Conservation (phyloP, 2,888 invertebrate genomes). For the Hypselothyrea guttata region DNA sequence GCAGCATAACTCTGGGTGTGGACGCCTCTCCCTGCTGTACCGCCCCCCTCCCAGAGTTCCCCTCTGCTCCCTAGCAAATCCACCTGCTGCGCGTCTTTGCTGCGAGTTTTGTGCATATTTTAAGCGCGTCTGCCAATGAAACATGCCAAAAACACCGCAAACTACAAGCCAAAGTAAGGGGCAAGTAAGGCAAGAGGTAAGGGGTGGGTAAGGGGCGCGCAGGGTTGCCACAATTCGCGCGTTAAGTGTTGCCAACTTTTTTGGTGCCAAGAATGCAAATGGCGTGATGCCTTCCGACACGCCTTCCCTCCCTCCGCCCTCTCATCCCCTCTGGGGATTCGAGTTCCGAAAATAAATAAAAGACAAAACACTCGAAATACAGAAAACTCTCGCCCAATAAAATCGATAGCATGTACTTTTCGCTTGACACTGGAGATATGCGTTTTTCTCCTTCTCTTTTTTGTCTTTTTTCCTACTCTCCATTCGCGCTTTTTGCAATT, state of each 20-base stretch:
- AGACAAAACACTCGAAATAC: slow-evolving; percentile 1
- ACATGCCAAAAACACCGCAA: slow-evolving; percentile 69
- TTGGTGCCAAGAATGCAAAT: slow-evolving; percentile 72
- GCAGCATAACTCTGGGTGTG: slow-evolving; percentile 45
- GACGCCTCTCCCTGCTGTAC: slow-evolving; percentile 21
- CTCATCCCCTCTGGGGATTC: slow-evolving; percentile 40
- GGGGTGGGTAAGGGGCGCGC: slow-evolving; percentile 1
- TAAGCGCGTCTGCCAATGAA: slow-evolving; percentile 68
- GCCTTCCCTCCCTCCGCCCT: slow-evolving; percentile 1
- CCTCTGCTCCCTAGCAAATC: slow-evolving; percentile 12
- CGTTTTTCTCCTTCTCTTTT: slow-evolving; percentile 29
- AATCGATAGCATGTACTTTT: slow-evolving; percentile 59
- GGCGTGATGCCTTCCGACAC: slow-evolving; percentile 50
- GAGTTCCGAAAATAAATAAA: not conserved
- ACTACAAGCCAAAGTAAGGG: slow-evolving; percentile 35
- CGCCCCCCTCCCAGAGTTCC: not conserved
- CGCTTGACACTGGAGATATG: slow-evolving; percentile 52
- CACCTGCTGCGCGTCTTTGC: slow-evolving; percentile 54
- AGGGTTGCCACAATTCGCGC: slow-evolving; percentile 16
- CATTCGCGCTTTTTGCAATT: not conserved
- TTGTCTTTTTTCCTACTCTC: slow-evolving; percentile 14
- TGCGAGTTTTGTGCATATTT: slow-evolving; percentile 55
- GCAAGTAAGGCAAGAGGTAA: not conserved
- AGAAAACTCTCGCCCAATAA: slow-evolving; percentile 3
- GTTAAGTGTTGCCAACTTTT: slow-evolving; percentile 57